Evolutionary conservation across 2,888 invertebrate genomes (phyloP).

Genomic region (Nezara viridula): DNA sequence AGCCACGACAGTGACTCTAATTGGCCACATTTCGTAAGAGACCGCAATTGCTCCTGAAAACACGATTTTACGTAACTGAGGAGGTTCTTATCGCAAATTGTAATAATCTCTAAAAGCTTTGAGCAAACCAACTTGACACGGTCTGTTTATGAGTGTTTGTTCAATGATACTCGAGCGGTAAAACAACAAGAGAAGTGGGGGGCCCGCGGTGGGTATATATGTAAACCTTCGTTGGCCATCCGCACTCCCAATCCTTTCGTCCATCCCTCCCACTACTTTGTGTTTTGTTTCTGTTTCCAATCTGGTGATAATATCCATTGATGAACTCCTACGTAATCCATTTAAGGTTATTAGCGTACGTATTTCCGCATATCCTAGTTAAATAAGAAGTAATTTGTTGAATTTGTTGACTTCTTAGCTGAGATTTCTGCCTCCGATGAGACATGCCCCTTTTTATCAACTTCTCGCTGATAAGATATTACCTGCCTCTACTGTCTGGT

Average conservation of each 20-base stretch:
- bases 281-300: neutral
- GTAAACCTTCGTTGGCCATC: neutral
- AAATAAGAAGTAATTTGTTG: neutral
- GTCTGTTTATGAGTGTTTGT: constrained; percentile 39
- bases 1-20: neutral
- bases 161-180: constrained; percentile 17
- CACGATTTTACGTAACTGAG: neutral
- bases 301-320: neutral
- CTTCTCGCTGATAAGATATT: constrained; percentile 32
- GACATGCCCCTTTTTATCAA: neutral
- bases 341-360: neutral
- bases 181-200: constrained; percentile 8
- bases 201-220: neutral
- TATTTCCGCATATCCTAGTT: neutral
- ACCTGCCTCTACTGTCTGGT: neutral
- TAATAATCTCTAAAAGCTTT: constrained; percentile 31
- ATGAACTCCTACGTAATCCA: neutral
- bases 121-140: constrained; percentile 41
- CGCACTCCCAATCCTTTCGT: neutral
- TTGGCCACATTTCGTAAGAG: constrained; percentile 26
- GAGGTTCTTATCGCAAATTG: neutral
- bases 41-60: constrained; percentile 16
- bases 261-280: neutral
- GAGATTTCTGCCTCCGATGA: neutral
- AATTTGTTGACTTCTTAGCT: neutral